Conservation (phyloP, 2,113 vertebrate species). For the Limnothrissa miodon region DNA sequence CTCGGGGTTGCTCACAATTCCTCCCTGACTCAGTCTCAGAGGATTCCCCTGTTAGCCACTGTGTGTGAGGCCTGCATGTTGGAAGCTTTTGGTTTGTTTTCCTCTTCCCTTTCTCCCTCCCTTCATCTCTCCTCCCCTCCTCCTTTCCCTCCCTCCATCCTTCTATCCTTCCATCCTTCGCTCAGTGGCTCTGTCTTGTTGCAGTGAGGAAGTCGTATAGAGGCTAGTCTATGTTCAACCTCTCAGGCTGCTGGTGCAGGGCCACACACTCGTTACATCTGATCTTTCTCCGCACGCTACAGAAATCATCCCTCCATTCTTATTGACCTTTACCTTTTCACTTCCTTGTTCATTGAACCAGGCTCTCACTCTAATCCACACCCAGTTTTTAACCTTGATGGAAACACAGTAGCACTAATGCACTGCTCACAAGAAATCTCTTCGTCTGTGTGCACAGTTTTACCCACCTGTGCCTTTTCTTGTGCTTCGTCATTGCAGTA, state of each 20-base stretch:
- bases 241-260: slow-evolving; percentile 12
- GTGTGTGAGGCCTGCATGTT: no score
- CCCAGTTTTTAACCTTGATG: not conserved
- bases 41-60: no score
- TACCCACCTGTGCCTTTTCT: not conserved
- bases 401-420: not conserved
- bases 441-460: not conserved
- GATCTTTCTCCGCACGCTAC: not conserved
- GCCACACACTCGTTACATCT: not conserved
- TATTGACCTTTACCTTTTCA: not conserved
- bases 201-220: slow-evolving; percentile 56
- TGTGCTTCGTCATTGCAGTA: not conserved
- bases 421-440: not conserved
- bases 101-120: accelerated
- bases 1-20: no score
- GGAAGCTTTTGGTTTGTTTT: no score
- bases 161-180: not conserved
- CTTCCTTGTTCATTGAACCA: not conserved
- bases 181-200: slow-evolving; percentile 53
- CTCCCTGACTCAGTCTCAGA: no score
- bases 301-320: not conserved
- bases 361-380: not conserved
- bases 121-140: not conserved
- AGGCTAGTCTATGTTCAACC: not conserved
- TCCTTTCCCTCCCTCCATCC: slow-evolving; percentile 12